Evolutionary conservation across 1,140 invertebrate species (phyloP).

Genomic region (Eumaeus atala): DNA sequence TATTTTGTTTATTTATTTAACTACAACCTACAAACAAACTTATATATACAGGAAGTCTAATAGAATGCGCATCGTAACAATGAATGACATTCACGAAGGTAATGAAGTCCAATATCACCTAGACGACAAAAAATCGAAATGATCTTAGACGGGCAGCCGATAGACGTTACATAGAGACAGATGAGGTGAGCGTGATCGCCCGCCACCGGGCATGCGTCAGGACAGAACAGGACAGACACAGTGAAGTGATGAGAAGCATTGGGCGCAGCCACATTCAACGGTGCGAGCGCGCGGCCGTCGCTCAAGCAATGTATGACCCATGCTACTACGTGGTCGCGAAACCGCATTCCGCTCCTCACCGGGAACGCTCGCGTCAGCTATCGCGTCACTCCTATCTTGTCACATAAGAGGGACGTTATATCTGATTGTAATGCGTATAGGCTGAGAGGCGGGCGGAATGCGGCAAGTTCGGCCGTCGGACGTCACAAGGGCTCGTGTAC

Average conservation of each 20-base stretch:
- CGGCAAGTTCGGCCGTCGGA: constrained; percentile 49
- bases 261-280: constrained; percentile 72
- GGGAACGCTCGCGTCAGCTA: constrained; percentile 18
- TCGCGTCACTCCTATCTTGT: constrained; percentile 10
- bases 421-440: no score
- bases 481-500: constrained; percentile 69
- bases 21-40: constrained; percentile 58
- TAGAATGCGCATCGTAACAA: constrained; percentile 68
- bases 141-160: constrained; percentile 65
- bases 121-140: constrained; percentile 62
- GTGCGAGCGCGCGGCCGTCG: constrained; percentile 68
- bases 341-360: constrained; percentile 26
- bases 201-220: constrained; percentile 69
- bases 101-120: constrained; percentile 62
- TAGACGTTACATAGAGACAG: constrained; percentile 70
- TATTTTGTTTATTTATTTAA: constrained; percentile 17
- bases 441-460: constrained; percentile 18
- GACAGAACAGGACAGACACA: constrained; percentile 72
- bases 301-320: constrained; percentile 72
- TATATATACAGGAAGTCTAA: constrained; percentile 69
- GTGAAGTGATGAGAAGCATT: constrained; percentile 71
- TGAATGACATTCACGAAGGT: constrained; percentile 67
- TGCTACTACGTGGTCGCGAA: constrained; percentile 62
- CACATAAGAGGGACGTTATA: no score
- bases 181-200: constrained; percentile 72